These are phyloP conservation scores for Mactromeris polynyma DNA, from an alignment of 2,888 invertebrate genomes.

Conservation along the genomic window DNA sequence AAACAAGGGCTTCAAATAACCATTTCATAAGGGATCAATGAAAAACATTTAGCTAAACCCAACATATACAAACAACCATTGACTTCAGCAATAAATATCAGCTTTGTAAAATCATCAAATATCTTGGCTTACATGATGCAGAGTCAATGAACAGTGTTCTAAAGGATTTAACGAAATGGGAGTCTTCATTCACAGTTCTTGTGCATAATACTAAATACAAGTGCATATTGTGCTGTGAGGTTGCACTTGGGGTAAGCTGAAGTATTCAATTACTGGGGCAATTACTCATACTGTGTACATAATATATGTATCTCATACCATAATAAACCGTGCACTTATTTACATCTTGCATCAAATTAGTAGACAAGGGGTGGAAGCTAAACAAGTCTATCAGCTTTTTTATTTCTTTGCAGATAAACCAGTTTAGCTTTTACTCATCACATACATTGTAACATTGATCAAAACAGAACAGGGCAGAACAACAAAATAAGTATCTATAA, in stretches of 20 bases:
- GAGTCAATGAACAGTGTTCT: background rate
- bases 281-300: background rate
- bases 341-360: background rate
- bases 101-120: background rate
- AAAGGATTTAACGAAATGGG: background rate
- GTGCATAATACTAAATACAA: background rate
- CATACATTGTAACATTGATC: background rate
- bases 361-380: background rate
- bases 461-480: slow-evolving; percentile 1
- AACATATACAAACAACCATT: background rate
- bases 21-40: no score
- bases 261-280: background rate
- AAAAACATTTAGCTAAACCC: no score
- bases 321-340: background rate
- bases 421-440: no score
- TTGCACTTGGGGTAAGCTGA: background rate
- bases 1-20: no score
- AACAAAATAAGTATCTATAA: slow-evolving; percentile 7
- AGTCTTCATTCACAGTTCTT: background rate
- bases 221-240: background rate
- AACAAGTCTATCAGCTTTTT: no score
- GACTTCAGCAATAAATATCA: background rate
- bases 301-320: background rate
- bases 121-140: background rate
- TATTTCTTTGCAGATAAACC: no score